These are phyloP conservation scores for Callospermophilus lateralis DNA, from an alignment of 2,113 vertebrate species.

Conservation along the genomic window DNA sequence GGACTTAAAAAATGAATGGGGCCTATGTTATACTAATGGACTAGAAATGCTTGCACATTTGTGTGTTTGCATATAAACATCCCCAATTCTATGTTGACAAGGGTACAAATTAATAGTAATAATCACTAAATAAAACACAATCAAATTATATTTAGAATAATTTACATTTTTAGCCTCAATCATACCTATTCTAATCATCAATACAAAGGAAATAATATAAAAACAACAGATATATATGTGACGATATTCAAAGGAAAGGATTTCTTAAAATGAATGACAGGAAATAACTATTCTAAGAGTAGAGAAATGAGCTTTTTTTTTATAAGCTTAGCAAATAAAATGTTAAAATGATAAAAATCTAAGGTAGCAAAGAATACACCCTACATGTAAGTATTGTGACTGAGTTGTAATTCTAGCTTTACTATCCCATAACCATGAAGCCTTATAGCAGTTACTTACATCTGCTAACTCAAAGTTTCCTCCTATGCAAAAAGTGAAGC, in stretches of 20 bases:
- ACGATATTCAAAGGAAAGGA: not conserved
- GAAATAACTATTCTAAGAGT: not conserved
- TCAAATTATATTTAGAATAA: not conserved
- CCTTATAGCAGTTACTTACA: not conserved
- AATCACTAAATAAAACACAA: not conserved
- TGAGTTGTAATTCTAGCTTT: not conserved
- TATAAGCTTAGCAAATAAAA: not conserved
- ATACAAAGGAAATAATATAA: not conserved
- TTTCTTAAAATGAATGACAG: not conserved
- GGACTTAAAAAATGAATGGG: not conserved
- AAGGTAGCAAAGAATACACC: not conserved
- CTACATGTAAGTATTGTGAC: not conserved
- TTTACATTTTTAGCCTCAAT: not conserved
- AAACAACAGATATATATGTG: not conserved
- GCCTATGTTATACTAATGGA: not conserved
- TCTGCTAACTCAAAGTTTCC: not conserved
- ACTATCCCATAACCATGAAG: not conserved
- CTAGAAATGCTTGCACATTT: not conserved
- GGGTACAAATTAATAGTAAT: not conserved
- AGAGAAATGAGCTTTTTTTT: not conserved
- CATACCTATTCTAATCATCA: not conserved
- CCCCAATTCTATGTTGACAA: not conserved
- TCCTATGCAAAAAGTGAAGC: not conserved
- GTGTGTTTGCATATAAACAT: not conserved
- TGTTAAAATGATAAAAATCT: not conserved